Base-by-base conservation (phyloP, 2,888 invertebrate species). In the Laothoe populi region DNA sequence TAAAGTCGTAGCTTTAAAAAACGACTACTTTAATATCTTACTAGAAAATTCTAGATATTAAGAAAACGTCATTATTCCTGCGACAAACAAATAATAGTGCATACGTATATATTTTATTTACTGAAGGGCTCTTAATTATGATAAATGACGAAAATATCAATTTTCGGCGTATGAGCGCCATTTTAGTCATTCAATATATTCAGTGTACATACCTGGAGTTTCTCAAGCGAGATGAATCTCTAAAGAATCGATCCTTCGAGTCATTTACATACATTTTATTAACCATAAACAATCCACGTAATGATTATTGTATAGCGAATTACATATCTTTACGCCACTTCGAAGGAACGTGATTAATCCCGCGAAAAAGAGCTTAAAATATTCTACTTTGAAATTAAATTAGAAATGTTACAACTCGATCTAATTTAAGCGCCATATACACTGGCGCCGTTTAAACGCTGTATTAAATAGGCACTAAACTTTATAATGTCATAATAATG, bases 261-360 rank as follows among this genome's bases (percentile, higher is more conserved):
- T 82, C 81, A 84, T 87, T 87, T 84, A 80, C 85, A 87, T 87
- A 77, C 75, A 74, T 74, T 73, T 69, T 58, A 62, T 62, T 62
- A 48, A 63, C 76, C 74, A 75, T 80, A 80, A 78, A 81, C 73
- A 79, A 75, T 75, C 67, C n/a, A n/a, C n/a, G 67, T 66, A 65
- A 68, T 75, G 79, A 74, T 70, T 65, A 72, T 70, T 66, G 73
- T 71, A 66, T 70, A 65, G 69, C 69, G 65, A 72, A 72, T 24
- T 31, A 23, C 48, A 24, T 31, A 31, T 46, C 40, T 26, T 44
- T 60, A 59, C 19, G 40, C 58, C 61, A 59, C 46, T 57, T 68
- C 62, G 60, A 64, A 64, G 66, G 66, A 61, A 73, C 74, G 70
- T 77, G 74, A 75, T 71, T 68, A 65, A 68, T 68, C 60, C 62